Evolutionary conservation across 2,888 invertebrate species (phyloP).

Genomic region (Phragmatobia fuliginosa): DNA sequence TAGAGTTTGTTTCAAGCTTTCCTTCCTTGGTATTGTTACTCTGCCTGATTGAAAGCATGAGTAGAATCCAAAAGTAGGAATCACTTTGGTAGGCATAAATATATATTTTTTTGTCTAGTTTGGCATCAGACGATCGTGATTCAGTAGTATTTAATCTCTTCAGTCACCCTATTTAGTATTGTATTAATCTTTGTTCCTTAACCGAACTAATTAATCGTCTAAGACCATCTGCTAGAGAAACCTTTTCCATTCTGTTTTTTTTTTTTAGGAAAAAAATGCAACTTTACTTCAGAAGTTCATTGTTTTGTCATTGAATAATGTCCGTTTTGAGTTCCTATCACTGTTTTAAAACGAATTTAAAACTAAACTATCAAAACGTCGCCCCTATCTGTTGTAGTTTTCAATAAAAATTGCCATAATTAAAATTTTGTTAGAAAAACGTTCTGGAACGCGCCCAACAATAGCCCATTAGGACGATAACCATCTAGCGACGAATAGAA

Average conservation of each 20-base stretch:
- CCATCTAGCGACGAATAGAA: conserved; percentile 70
- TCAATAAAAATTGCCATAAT: conserved; percentile 83
- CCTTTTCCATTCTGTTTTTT: conserved; percentile 2
- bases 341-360: conserved; percentile 41
- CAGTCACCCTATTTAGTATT: neutral
- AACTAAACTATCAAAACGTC: conserved; percentile 42
- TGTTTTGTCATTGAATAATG: conserved; percentile 44
- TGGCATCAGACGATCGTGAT: neutral
- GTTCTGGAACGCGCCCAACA: conserved; percentile 65
- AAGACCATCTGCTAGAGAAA: neutral
- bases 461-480: conserved; percentile 85
- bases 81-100: no score
- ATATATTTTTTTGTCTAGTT: neutral
- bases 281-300: neutral
- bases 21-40: no score
- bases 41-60: no score
- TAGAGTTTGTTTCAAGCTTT: no score
- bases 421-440: conserved; percentile 74
- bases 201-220: neutral
- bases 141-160: neutral
- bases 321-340: conserved; percentile 39
- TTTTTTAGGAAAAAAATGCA: conserved; percentile 4
- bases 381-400: conserved; percentile 59
- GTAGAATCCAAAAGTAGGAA: no score
- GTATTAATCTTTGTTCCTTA: neutral